These are phyloP conservation scores for Balaeniceps rex DNA, from an alignment of 2,113 vertebrate species.

Conservation along the genomic window DNA sequence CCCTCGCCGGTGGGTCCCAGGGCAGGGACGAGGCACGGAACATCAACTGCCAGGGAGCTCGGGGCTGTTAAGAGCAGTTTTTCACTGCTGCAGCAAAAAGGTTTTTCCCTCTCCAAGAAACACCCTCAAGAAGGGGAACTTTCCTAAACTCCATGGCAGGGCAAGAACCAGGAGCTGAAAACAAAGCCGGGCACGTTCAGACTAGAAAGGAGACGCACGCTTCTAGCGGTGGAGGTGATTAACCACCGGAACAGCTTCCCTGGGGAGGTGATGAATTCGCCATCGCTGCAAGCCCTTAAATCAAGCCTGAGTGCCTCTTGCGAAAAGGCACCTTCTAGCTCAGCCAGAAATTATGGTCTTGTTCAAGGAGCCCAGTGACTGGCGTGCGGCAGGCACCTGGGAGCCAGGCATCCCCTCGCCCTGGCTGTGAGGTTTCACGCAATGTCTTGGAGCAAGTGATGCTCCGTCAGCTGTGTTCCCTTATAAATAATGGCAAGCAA, in stretches of 20 bases:
- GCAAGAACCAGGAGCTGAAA: neutral
- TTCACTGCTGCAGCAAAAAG: neutral
- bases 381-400: accelerated
- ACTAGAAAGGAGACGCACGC: neutral
- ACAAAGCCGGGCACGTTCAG: neutral
- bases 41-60: neutral
- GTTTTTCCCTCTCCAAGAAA: neutral
- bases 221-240: neutral
- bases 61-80: neutral
- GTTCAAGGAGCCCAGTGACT: neutral
- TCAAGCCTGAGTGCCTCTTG: neutral
- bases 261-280: neutral
- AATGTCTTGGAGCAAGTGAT: neutral
- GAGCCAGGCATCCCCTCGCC: neutral
- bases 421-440: neutral
- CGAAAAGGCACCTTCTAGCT: neutral
- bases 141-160: neutral
- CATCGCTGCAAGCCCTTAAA: neutral
- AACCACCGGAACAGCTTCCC: neutral
- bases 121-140: neutral
- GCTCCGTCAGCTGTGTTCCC: neutral
- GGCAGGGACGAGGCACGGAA: neutral
- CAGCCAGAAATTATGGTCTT: neutral
- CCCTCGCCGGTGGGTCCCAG: too few species aligned
- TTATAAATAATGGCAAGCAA: accelerated